Evolutionary conservation across 2,888 invertebrate genomes (phyloP), one percentile per base, ranked within the genome.

Genomic region (Himalopsyche anomala): DNA sequence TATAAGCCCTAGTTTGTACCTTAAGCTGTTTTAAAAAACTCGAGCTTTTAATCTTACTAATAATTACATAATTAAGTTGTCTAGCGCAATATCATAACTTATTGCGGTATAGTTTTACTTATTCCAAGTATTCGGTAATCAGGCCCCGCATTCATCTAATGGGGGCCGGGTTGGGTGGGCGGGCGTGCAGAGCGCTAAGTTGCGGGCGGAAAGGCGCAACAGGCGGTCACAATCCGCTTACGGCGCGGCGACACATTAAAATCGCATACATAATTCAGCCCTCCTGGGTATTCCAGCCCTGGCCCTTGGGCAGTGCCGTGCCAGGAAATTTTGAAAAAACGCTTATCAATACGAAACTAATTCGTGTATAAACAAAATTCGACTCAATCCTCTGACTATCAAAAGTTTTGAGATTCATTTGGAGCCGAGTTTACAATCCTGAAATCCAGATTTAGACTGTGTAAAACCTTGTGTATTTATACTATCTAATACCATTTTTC

Each of bases 191-290:
- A 51, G 84, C 54, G 54, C 80, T 84, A 81, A 74, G 80, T 79
- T 54, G 45, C 51, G n/a, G 79, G 81, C 62, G 55, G 82, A 19
- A 62, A 62, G 74, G 80, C 82, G 87, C 87, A 86, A 85, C 88
- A 84, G 88, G 80, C 74, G 80, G 79, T 86, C 87, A 84, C 88
- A 88, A 88, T 87, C 88, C 88, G 87, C 88, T 88, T 88, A 88
- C 38, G 19, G 87, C 82, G 85, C 86, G 87, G 80, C 87, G 86
- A 87, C 88, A 88, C 88, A 88, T 88, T 88, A 88, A 88, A 88
- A 87, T 88, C 88, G 85, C 87, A 88, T 88, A 82, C 51, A 88
- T 87, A 85, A 88, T 88, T 82, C 88, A 87, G 42, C 82, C 38
- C 36, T 62, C 62, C 62, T 28, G 62, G 19, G 62, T 62, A 62